A percentile compares a stretch with the other conserved stretches of the same genome.
phyloP scores from a whole-genome alignment of 2,113 vertebrate genomes.

The Salvelinus namaycush region DNA sequence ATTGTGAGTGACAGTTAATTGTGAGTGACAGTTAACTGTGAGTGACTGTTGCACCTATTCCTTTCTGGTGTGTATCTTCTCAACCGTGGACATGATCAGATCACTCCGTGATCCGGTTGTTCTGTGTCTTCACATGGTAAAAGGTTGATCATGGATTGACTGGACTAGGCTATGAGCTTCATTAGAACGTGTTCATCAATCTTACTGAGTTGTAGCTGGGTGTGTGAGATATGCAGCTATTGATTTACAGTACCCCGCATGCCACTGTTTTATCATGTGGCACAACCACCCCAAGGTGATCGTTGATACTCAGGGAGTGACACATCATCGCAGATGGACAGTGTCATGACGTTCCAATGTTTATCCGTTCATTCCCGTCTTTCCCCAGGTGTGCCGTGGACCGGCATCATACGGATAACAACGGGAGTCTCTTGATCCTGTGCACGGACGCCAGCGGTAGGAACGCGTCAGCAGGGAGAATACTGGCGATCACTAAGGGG shows the following conservation, averaged over 20 bases:
- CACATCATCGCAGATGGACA: background rate
- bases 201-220: background rate
- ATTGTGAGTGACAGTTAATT: background rate
- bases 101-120: background rate
- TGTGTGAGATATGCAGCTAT: background rate
- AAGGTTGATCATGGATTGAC: background rate
- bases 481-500: constrained; percentile 91
- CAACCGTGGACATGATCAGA: background rate
- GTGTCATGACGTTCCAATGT: constrained; percentile 16
- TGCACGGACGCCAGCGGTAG: constrained; percentile 92
- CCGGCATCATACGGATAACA: constrained; percentile 81
- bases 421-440: constrained; percentile 89
- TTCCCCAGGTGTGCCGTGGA: constrained; percentile 89
- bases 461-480: constrained; percentile 89
- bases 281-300: background rate
- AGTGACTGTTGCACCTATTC: too few species aligned
- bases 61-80: background rate
- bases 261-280: background rate
- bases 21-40: too few species aligned
- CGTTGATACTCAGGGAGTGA: background rate
- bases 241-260: background rate
- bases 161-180: background rate
- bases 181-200: background rate
- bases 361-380: constrained; percentile 3
- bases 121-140: background rate